Evolutionary conservation across 2,888 invertebrate species (phyloP), one percentile per base, ranked within the genome.

Genomic region (Pheosia gnoma): DNA sequence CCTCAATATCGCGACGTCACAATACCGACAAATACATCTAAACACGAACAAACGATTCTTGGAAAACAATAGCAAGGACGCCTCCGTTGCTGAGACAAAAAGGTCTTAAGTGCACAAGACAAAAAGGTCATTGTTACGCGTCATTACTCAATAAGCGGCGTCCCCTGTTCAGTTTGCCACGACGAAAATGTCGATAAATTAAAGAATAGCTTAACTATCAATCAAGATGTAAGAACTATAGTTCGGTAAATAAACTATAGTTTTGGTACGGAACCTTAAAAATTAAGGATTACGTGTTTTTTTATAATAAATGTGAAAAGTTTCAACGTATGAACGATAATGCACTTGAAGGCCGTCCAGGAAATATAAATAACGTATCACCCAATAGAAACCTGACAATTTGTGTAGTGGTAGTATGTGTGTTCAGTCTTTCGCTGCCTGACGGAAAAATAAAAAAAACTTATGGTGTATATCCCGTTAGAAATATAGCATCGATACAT

Each of bases 41-140:
- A 66, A 70, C 66, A 70, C 59, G 59, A 79, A 79, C 75, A 79
- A 80, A 78, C 68, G 69, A 66, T 66, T 73, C 68, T 55, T 69
- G 67, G 66, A 75, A 76, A 82, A 85, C 84, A 85, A 85, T 81
- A 72, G 83, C 78, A 72, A 75, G 75, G 77, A 72, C 75, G 63
- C 51, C 38, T 43, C 45, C 38, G 64, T 72, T 67, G 71, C 45
- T 36, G 8, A 43, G 43, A 43, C 79, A 80, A 83, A 80, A 81
- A 69, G 78, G 85, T 83, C 81, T 25, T 2, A 25, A 25, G 25
- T 25, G 25, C 25, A 25, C 25, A 25, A 25, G 25, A 25, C 25
- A 80, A 83, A 80, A 81, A 69, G 78, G 85, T 83, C 81, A 83
- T 79, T 80, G 85, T 83, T 83, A 83, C 82, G 87, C 82, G 78